phyloP scores from a whole-genome alignment of 1,140 invertebrate species.

The Dufourea novaeangliae region DNA sequence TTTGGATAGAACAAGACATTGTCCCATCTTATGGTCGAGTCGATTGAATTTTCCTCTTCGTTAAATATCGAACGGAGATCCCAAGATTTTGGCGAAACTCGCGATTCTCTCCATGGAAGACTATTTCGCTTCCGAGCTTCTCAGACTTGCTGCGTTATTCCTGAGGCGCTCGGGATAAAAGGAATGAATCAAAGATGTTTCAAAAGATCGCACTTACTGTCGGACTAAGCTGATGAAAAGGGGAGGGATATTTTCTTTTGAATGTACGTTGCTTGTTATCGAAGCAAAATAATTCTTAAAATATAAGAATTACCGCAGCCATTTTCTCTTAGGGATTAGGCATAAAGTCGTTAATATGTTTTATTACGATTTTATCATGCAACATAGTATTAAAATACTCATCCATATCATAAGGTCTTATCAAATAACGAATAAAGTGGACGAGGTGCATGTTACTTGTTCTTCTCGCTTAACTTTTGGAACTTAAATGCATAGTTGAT shows the following conservation, averaged over 20 bases:
- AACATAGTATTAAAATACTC: not conserved
- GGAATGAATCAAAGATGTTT: not conserved
- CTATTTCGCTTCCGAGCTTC: slow-evolving; percentile 3
- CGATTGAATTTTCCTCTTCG: slow-evolving; percentile 76
- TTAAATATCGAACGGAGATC: not conserved
- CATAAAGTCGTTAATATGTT: not conserved
- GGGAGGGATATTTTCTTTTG: not conserved
- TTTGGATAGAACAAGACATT: slow-evolving; percentile 88
- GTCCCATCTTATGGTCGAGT: slow-evolving; percentile 86
- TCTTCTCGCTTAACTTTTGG: slow-evolving; percentile 16
- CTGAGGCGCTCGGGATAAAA: not conserved
- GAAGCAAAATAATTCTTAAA: not conserved
- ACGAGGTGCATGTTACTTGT: slow-evolving; percentile 7
- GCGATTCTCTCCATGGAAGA: not conserved
- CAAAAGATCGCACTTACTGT: not conserved
- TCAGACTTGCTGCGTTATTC: slow-evolving; percentile 1
- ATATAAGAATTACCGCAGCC: not conserved
- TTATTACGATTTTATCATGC: not conserved
- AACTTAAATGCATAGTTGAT: not conserved
- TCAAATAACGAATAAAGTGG: not conserved
- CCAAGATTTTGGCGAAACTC: not conserved
- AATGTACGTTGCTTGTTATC: not conserved
- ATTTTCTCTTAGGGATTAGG: not conserved
- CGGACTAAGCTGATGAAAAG: not conserved
- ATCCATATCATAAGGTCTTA: slow-evolving; percentile 11